Evolutionary conservation across 2,797 vertebrate species (phyloP).

Genomic region (Pangasius macronema): DNA sequence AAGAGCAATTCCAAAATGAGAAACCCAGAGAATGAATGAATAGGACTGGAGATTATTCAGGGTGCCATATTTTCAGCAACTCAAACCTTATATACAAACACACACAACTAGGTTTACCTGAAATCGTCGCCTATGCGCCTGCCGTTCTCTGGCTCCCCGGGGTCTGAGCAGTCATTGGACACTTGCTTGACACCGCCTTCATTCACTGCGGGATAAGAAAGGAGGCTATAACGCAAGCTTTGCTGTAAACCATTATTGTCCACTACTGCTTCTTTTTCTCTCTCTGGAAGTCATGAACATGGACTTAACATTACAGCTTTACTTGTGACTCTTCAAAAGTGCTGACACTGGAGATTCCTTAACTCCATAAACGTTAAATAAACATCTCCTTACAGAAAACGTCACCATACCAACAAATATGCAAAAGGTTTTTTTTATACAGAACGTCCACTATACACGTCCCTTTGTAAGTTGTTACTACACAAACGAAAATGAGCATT

Average conservation of each 20-base stretch:
- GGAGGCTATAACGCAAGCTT: background rate
- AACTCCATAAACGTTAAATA: background rate
- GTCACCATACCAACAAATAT: background rate
- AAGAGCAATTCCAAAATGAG: conserved; percentile 9
- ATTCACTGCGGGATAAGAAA: conserved; percentile 77
- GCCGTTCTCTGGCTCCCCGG: conserved; percentile 91
- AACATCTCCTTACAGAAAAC: background rate
- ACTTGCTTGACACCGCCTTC: conserved; percentile 90
- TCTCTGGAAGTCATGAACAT: background rate
- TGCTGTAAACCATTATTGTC: background rate
- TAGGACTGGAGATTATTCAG: conserved; percentile 4
- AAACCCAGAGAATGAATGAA: background rate
- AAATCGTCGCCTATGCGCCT: conserved; percentile 87
- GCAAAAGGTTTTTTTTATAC: background rate
- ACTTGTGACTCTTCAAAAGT: background rate
- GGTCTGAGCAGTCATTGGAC: conserved; percentile 94
- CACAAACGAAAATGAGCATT: background rate
- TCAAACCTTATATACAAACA: background rate
- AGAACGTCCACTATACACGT: background rate
- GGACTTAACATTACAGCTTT: background rate
- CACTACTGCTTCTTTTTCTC: background rate
- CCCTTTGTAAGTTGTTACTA: background rate
- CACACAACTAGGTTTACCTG: conserved; percentile 73
- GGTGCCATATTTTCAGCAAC: background rate
- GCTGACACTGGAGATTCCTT: background rate